A percentile compares a stretch with the other conserved stretches of the same genome.
Conservation (phyloP, 2,888 invertebrate species). For the Drosophila diplacantha region DNA sequence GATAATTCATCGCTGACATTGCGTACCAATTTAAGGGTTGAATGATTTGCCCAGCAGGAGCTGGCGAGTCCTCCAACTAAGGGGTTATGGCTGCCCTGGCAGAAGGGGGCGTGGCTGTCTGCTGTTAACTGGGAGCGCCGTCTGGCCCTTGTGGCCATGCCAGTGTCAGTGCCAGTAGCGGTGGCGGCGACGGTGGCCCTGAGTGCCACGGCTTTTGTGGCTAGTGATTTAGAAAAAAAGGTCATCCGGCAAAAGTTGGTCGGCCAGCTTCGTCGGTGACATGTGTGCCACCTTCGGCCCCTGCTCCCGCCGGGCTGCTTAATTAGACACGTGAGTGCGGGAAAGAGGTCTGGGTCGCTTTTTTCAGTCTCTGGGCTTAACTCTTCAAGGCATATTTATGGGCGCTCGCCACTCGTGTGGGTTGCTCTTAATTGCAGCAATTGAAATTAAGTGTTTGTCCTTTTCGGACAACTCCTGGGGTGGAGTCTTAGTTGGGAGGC, state of each 20-base stretch:
- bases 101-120: conserved; percentile 25
- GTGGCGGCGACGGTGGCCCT: conserved; percentile 45
- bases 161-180: conserved; percentile 16
- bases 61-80: conserved; percentile 21
- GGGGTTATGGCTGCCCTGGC: conserved; percentile 14
- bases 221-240: conserved; percentile 67
- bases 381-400: conserved; percentile 68
- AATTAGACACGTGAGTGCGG: conserved; percentile 71
- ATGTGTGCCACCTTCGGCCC: conserved; percentile 28
- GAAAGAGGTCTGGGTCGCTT: conserved; percentile 33
- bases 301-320: conserved; percentile 35
- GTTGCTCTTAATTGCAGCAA: conserved; percentile 66
- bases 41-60: conserved; percentile 60
- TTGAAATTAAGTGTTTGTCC: conserved; percentile 69
- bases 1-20: conserved; percentile 74
- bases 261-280: conserved; percentile 52
- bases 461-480: conserved; percentile 40
- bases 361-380: conserved; percentile 46
- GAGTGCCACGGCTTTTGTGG: conserved; percentile 57
- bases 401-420: conserved; percentile 43
- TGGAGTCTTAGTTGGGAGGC: conserved; percentile 48
- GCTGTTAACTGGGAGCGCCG: conserved; percentile 54
- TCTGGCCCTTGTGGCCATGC: conserved; percentile 51
- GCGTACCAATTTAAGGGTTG: conserved; percentile 73
- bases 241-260: conserved; percentile 59